Conservation (phyloP, 2,888 invertebrate genomes). For the Drosophila neonasuta region DNA sequence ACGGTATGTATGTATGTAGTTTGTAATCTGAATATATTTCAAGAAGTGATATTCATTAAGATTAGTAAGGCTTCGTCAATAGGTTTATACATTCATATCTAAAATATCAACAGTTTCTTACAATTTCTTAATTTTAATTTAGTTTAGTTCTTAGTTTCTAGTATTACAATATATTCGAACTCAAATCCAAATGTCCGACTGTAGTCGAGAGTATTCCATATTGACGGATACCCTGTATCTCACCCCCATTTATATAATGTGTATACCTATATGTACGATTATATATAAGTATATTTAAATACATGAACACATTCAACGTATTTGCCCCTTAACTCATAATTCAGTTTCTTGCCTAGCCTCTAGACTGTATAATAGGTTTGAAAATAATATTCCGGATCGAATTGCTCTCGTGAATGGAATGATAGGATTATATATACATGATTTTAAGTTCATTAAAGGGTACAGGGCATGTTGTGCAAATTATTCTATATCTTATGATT, state of each 20-base stretch:
- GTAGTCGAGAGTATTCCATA: not conserved
- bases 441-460: not conserved
- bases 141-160: conserved; percentile 11
- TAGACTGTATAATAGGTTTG: not conserved
- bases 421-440: not conserved
- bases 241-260: not conserved
- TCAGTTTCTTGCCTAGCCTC: conserved; percentile 2
- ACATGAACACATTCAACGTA: conserved; percentile 15
- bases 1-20: conserved; percentile 20
- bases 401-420: not conserved
- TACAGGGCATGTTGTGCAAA: conserved; percentile 3
- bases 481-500: not conserved
- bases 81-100: conserved; percentile 47
- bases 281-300: conserved; percentile 1
- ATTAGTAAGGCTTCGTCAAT: conserved; percentile 59
- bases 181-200: conserved; percentile 10
- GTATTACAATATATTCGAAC: conserved; percentile 8
- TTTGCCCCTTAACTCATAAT: conserved; percentile 5
- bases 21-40: conserved; percentile 29
- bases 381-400: not conserved
- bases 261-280: conserved; percentile 1
- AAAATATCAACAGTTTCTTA: conserved; percentile 43
- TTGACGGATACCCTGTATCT: conserved; percentile 17
- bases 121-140: not conserved
- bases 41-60: conserved; percentile 47